phyloP scores from a whole-genome alignment of 1,140 invertebrate species.

The Stratiolaelaps scimitus region DNA sequence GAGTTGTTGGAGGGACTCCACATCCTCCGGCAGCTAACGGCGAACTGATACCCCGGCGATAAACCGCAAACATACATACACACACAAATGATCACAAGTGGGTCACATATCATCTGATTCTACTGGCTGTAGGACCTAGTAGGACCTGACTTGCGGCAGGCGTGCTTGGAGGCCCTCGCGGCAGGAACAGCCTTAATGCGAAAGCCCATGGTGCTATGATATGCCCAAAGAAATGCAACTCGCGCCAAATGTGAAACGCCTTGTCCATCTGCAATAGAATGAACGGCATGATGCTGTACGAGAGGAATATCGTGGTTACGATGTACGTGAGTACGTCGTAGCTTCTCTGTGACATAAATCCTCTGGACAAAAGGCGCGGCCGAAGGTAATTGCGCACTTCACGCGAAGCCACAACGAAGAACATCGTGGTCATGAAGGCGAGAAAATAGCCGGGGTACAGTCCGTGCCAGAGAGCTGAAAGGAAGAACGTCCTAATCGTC shows the following conservation, averaged over 20 bases:
- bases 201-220: conserved; percentile 6
- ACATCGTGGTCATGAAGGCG: conserved; percentile 71
- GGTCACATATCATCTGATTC: no score
- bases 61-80: no score
- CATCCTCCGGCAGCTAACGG: no score
- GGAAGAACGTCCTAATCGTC: conserved; percentile 56
- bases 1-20: no score
- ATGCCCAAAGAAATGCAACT: conserved; percentile 41
- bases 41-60: no score
- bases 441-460: conserved; percentile 95
- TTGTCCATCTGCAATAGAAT: conserved; percentile 66
- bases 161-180: no score
- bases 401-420: conserved; percentile 72
- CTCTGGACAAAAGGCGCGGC: conserved; percentile 54
- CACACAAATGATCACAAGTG: no score
- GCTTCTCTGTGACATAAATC: conserved; percentile 42
- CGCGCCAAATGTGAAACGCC: conserved; percentile 53
- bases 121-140: no score
- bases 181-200: no score
- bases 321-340: conserved; percentile 41
- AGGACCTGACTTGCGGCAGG: no score
- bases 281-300: conserved; percentile 76
- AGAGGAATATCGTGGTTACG: conserved; percentile 70
- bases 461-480: conserved; percentile 91
- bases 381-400: conserved; percentile 57